phyloP scores from a whole-genome alignment of 2,113 vertebrate species.

The Sisor rabdophorus region DNA sequence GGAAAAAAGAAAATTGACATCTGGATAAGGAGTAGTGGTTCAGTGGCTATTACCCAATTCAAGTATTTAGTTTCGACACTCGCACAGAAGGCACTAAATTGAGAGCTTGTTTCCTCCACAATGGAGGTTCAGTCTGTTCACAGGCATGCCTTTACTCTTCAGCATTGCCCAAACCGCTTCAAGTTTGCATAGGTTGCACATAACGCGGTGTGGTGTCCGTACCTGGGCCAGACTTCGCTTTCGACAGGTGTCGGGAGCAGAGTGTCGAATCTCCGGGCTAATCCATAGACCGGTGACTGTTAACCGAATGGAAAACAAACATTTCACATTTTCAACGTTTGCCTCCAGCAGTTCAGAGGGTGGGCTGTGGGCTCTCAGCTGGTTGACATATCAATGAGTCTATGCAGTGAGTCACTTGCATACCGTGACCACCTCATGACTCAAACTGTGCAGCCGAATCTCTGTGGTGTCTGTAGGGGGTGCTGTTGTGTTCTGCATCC shows the following conservation, averaged over 20 bases:
- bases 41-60: constrained; percentile 64
- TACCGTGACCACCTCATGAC: constrained; percentile 65
- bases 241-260: neutral
- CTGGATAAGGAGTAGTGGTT: constrained; percentile 65
- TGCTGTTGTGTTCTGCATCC: constrained; percentile 80
- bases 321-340: constrained; percentile 31
- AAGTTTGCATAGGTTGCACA: constrained; percentile 13
- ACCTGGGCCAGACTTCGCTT: constrained; percentile 4
- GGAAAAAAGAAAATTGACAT: constrained; percentile 59
- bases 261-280: neutral
- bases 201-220: neutral
- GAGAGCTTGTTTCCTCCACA: neutral
- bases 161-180: constrained; percentile 16
- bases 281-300: constrained; percentile 4
- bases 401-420: constrained; percentile 55
- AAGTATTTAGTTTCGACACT: constrained; percentile 71
- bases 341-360: constrained; percentile 18
- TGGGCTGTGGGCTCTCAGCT: neutral
- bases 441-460: constrained; percentile 85
- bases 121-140: constrained; percentile 11
- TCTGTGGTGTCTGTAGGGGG: constrained; percentile 73
- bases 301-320: constrained; percentile 13
- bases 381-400: constrained; percentile 22
- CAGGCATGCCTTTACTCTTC: constrained; percentile 33
- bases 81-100: constrained; percentile 76